Evolutionary conservation across 35 echinoderm and acorn worm species (phyloP), one percentile per base, ranked within the genome.

Genomic region (Ophioderma brevispina): DNA sequence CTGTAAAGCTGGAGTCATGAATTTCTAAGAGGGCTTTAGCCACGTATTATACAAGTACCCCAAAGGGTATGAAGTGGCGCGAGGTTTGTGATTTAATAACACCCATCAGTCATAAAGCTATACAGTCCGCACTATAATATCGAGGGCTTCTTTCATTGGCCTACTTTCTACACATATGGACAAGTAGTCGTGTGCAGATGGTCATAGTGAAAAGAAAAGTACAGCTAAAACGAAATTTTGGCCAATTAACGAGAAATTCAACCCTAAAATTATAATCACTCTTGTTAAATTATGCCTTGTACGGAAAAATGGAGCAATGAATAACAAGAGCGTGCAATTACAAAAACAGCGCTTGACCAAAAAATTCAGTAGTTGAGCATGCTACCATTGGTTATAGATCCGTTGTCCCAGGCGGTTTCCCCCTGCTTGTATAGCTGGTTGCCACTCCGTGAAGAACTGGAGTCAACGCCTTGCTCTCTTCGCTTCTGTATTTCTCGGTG

Each of bases 401-500:
- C 75, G 64, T 76, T 33, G 64, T 91, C 90, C 90, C 90, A 18
- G 31, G 82, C 81, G 90, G 77, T 78, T 91, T 35, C 81, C 75
- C 28, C 55, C 84, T 91, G 90, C 84, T 82, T 91, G 86, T 91
- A 78, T 91, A 91, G 90, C 90, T 83, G 90, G 63, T 59, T 63
- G 43, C 21, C 49, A 52, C 63, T 63, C 49, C 35, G 36, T 85
- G 33, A 85, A 85, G 63, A 85, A 64, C 49, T 35, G 63, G 83
- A 85, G 63, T 59, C 83, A 52, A 75, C 43, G 83, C 52, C 63
- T 37, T 37, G 32, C 83, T 32, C 37, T 35, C 50, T 59, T 52
- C 83, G 52, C 83, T 36, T 59, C 83, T 37, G 11, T 32, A 52
- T 35, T 37, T 33, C 52, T 59, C 83, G 25, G n/a, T 59, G 34